Evolutionary conservation across 1,140 invertebrate species (phyloP).

Genomic region (Heterodera schachtii): DNA sequence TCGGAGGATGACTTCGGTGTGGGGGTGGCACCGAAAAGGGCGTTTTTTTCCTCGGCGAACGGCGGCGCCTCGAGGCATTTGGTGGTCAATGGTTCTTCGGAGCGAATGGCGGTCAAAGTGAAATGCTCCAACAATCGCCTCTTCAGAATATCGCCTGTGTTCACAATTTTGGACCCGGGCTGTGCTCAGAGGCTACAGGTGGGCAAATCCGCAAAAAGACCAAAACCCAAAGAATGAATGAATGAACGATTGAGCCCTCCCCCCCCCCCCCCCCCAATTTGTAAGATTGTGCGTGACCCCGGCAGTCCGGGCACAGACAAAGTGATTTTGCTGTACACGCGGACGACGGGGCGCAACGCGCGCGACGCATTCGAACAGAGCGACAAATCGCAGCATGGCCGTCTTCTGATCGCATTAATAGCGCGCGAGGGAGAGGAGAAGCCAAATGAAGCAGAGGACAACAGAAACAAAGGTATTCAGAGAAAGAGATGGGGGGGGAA

Average conservation of each 20-base stretch:
- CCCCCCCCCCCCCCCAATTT: neutral
- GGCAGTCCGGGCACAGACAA: conserved; percentile 36
- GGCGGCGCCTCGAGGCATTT: conserved; percentile 43
- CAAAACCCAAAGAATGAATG: neutral
- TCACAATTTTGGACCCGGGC: conserved; percentile 35
- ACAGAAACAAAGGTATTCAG: conserved; percentile 4
- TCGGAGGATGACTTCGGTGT: conserved; percentile 40
- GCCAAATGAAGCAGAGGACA: conserved; percentile 10
- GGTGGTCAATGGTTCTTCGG: conserved; percentile 42
- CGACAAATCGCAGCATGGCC: conserved; percentile 3
- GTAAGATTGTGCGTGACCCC: conserved; percentile 35
- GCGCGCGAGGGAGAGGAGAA: neutral
- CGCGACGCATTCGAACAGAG: conserved; percentile 29
- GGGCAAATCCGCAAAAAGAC: neutral
- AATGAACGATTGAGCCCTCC: neutral
- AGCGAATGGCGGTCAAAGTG: conserved; percentile 43
- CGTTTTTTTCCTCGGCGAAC: conserved; percentile 30
- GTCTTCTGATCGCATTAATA: conserved; percentile 13
- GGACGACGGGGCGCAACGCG: conserved; percentile 35
- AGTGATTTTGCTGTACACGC: conserved; percentile 36
- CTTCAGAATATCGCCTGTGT: conserved; percentile 39
- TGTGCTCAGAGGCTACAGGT: conserved; percentile 42
- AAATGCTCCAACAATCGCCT: conserved; percentile 44
- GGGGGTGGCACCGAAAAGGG: conserved; percentile 35
- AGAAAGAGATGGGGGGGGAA: neutral